phyloP scores from a whole-genome alignment of 2,797 vertebrate genomes.

The Siniperca scherzeri region DNA sequence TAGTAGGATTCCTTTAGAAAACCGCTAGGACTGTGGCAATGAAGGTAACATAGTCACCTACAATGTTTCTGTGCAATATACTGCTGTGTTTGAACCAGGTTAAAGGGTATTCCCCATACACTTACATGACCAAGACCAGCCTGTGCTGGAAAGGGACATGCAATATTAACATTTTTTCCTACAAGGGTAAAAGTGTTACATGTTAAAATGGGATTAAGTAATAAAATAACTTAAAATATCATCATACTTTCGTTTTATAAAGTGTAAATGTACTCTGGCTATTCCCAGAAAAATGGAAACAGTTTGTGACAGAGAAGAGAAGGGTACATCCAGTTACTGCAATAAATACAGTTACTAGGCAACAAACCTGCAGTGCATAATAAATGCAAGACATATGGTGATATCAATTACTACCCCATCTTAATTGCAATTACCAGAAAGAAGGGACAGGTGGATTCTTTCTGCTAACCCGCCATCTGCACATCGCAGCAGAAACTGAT shows the following conservation, averaged over 20 bases:
- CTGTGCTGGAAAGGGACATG: not conserved
- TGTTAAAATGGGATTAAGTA: not conserved
- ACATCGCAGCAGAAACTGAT: not conserved
- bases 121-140: not conserved
- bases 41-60: not conserved
- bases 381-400: not conserved
- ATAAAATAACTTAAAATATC: not conserved
- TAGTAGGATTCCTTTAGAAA: not conserved
- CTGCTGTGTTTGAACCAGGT: not conserved
- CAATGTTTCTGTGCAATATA: not conserved
- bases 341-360: not conserved
- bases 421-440: not conserved
- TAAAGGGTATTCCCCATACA: too few species aligned
- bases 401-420: not conserved
- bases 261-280: not conserved
- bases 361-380: not conserved
- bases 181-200: not conserved
- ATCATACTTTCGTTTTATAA: not conserved
- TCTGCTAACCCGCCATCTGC: not conserved
- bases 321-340: not conserved
- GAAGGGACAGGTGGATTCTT: not conserved
- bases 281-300: too few species aligned
- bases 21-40: not conserved
- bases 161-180: not conserved
- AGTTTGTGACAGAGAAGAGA: not conserved